Conservation (phyloP, 35 echinoderm and acorn worm genomes). For the Ptychodera flava region DNA sequence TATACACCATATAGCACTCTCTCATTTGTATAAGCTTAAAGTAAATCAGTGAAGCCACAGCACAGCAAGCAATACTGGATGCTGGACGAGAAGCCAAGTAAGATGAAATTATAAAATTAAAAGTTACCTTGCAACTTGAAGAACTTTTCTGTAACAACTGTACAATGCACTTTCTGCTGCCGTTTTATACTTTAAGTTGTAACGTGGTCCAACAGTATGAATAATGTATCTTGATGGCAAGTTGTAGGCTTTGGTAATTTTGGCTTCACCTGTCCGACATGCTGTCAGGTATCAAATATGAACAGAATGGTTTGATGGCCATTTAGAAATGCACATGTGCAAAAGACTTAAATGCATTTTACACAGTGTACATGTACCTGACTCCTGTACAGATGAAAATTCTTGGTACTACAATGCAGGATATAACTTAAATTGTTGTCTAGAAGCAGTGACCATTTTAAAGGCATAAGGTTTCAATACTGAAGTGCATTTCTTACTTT, state of each 20-base stretch:
- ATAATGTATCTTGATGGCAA: constrained; percentile 68
- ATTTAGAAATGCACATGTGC: constrained; percentile 3
- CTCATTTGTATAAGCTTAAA: too few species aligned
- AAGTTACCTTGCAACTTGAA: constrained; percentile 76
- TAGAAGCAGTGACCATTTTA: too few species aligned
- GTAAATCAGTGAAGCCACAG: too few species aligned
- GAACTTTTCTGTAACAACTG: constrained; percentile 91
- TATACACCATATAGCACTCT: too few species aligned
- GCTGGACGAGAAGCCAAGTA: too few species aligned
- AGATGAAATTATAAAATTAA: too few species aligned
- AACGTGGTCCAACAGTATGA: constrained; percentile 91
- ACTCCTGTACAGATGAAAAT: too few species aligned
- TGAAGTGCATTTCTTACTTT: too few species aligned
- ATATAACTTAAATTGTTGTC: too few species aligned
- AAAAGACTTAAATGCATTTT: neutral
- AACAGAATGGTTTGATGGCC: neutral
- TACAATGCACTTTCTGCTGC: constrained; percentile 93
- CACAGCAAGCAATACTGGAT: too few species aligned
- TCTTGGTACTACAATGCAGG: too few species aligned
- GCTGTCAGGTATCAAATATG: constrained; percentile 29
- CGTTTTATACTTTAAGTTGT: constrained; percentile 86
- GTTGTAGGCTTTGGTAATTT: constrained; percentile 77
- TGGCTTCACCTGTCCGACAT: constrained; percentile 93
- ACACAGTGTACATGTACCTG: neutral
- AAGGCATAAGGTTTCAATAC: too few species aligned